phyloP scores from a whole-genome alignment of 2,888 invertebrate species.

The Phrixothrix hirtus region DNA sequence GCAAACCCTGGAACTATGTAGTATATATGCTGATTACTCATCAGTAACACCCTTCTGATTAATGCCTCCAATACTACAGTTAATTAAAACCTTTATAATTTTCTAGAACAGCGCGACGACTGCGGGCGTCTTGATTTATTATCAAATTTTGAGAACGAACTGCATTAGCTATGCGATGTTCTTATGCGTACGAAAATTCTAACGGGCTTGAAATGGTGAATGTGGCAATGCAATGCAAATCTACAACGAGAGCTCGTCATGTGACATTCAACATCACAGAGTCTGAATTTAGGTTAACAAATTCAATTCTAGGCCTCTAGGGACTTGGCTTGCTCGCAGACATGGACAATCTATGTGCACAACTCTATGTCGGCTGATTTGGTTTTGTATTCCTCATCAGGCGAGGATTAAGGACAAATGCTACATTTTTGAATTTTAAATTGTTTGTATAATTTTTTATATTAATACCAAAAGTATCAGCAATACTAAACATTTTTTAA shows the following conservation, averaged over 20 bases:
- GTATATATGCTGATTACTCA: constrained; percentile 52
- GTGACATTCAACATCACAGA: constrained; percentile 30
- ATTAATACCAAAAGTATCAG: too few relatives aligned
- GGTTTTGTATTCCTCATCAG: constrained; percentile 26
- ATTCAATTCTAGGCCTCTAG: constrained; percentile 27
- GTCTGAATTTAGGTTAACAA: constrained; percentile 32
- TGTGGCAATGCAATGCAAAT: constrained; percentile 21
- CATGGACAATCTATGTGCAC: constrained; percentile 29
- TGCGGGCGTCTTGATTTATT: constrained; percentile 42
- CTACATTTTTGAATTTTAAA: not conserved
- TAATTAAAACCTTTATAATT: constrained; percentile 55
- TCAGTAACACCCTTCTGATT: constrained; percentile 53
- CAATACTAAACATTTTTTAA: too few relatives aligned
- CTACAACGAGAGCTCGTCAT: constrained; percentile 23
- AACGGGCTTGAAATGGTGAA: constrained; percentile 11
- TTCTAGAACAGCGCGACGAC: constrained; percentile 44
- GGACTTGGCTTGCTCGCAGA: constrained; percentile 24
- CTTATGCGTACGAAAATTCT: constrained; percentile 10
- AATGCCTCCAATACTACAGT: constrained; percentile 51
- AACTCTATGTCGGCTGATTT: constrained; percentile 24
- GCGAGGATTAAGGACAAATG: constrained; percentile 18
- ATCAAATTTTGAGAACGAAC: not conserved
- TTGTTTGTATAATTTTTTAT: too few relatives aligned
- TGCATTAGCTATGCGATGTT: not conserved
- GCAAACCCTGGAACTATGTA: constrained; percentile 36